Percentiles rank a stretch among this genome's conserved stretches.
Conservation (phyloP, 2,113 vertebrate genomes). For the Toxostoma redivivum region DNA sequence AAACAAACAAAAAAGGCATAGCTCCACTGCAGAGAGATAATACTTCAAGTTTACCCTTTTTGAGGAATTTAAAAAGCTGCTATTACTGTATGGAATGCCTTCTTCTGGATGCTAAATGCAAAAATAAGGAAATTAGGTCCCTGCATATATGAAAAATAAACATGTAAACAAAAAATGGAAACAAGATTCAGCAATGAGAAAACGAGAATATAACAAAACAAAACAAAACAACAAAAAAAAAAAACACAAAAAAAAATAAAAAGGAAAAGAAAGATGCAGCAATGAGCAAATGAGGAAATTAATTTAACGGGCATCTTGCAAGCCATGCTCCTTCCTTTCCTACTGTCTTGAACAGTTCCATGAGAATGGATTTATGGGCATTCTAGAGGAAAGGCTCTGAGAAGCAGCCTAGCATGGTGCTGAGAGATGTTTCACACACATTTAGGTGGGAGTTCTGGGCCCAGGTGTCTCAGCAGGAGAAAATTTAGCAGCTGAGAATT, state of each 20-base stretch:
- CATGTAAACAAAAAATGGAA: background rate
- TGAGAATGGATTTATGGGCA: background rate
- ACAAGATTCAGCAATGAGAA: background rate
- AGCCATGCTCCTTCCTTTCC: background rate
- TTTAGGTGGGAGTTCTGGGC: background rate
- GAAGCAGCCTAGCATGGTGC: background rate
- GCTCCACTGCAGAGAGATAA: background rate
- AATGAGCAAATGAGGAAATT: background rate
- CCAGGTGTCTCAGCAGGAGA: background rate
- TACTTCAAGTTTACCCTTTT: background rate
- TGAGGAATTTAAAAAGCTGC: background rate
- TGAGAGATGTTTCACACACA: background rate
- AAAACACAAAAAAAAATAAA: too few relatives aligned
- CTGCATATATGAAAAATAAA: background rate
- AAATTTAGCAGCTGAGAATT: background rate
- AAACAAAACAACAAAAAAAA: too few relatives aligned
- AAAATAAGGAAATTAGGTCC: background rate
- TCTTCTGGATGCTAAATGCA: background rate
- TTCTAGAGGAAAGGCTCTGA: background rate
- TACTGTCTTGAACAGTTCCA: background rate
- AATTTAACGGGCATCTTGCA: background rate
- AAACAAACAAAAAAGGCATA: background rate
- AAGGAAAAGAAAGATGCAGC: background rate
- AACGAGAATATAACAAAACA: rapidly evolving
- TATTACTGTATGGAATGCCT: background rate